These are phyloP conservation scores for Ctena decussata DNA, from an alignment of 2,888 invertebrate genomes.

Conservation along the genomic window DNA sequence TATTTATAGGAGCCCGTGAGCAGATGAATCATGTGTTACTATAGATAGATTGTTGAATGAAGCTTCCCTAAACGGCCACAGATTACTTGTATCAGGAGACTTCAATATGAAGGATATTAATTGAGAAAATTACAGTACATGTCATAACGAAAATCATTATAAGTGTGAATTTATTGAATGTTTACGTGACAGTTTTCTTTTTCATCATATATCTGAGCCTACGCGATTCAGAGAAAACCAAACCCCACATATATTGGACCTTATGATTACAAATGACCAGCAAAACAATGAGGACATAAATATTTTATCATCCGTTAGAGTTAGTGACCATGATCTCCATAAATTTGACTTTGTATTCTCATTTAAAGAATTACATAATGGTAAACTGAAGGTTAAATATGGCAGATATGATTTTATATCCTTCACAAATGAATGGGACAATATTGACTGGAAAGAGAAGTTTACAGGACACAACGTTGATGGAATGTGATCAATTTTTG, in stretches of 20 bases:
- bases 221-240: slow-evolving; percentile 28
- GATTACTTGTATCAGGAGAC: slow-evolving; percentile 21
- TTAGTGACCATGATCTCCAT: slow-evolving; percentile 22
- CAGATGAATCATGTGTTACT: neutral
- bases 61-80: neutral
- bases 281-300: slow-evolving; percentile 12
- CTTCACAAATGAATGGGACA: too few relatives aligned
- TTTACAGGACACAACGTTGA: too few relatives aligned
- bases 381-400: too few relatives aligned
- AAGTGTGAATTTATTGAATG: slow-evolving; percentile 27
- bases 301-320: slow-evolving; percentile 6
- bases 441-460: too few relatives aligned
- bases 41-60: neutral
- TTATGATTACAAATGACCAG: slow-evolving; percentile 20
- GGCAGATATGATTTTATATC: too few relatives aligned
- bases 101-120: slow-evolving; percentile 38
- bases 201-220: slow-evolving; percentile 23
- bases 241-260: slow-evolving; percentile 1
- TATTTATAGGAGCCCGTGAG: slow-evolving; percentile 9
- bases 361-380: too few relatives aligned
- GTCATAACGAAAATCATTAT: slow-evolving; percentile 7
- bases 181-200: slow-evolving; percentile 25
- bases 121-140: slow-evolving; percentile 24
- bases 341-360: too few relatives aligned
- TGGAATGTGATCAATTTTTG: too few relatives aligned